A percentile compares a stretch with the other conserved stretches of the same genome.
Conservation (phyloP, 2,113 vertebrate genomes). For the Bettongia penicillata region DNA sequence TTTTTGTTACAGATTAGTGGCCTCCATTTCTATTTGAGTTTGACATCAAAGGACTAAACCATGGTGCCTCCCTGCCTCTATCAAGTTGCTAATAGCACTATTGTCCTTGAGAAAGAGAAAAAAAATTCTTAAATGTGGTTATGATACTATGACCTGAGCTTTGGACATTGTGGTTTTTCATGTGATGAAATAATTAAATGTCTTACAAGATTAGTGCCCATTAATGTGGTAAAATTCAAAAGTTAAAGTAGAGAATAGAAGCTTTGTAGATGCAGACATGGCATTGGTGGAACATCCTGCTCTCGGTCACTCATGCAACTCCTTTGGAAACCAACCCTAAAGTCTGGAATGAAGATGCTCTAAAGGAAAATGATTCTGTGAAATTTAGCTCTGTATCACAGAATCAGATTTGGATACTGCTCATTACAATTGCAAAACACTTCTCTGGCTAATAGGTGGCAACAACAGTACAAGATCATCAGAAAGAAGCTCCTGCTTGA, state of each 20-base stretch:
- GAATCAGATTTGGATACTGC: neutral
- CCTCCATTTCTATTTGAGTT: neutral
- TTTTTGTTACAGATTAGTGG: neutral
- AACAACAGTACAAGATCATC: neutral
- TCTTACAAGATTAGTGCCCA: neutral
- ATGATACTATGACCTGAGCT: neutral
- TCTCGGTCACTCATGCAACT: no score
- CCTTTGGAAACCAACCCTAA: neutral
- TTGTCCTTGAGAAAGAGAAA: neutral
- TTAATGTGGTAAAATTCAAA: neutral
- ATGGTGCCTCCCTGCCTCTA: neutral
- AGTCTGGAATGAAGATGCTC: neutral
- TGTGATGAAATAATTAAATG: neutral
- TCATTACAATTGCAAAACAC: neutral
- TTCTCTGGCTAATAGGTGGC: neutral
- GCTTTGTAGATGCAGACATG: neutral
- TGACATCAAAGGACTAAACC: neutral
- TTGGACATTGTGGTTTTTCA: neutral
- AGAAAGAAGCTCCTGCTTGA: neutral
- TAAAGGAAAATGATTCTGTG: neutral
- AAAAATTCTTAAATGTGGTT: neutral
- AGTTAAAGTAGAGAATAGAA: neutral
- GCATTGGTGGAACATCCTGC: neutral
- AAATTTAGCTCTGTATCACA: neutral
- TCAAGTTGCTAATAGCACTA: neutral